Base-by-base conservation (phyloP, 1,140 invertebrate species). In the Lethrus apterus region DNA sequence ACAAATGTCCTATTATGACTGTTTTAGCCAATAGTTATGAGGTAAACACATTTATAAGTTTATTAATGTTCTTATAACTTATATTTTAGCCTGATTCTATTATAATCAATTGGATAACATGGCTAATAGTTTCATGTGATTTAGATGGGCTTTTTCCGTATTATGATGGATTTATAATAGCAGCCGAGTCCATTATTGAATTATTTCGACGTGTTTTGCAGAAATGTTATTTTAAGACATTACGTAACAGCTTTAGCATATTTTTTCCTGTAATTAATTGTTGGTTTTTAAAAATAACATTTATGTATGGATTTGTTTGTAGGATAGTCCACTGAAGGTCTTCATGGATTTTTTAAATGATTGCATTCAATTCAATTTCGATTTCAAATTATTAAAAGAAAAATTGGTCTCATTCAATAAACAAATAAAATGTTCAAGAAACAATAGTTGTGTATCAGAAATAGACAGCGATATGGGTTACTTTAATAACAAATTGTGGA, bases 1-100 rank as follows among this genome's bases (percentile, higher is more conserved):
- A 71, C 40, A 65, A 70, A 14, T 73, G 74, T 47, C 78, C 80
- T 0, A 57, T 82, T 35, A 61, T 81, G 2, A 74, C 76, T 15
- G 68, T 83, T 26, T 64, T 83, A 5, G 79, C 80, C 14, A 78
- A 77, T 32, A 80, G 76, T 61, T 82, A 82, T 55, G 79, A 82
- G 68, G 79, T 80, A 57, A 58, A 23, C 10, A 40, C 31, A 29
- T 33, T 31, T 21, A 38, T 44, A 14, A 19, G 10, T 34, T 45
- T 43, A 33, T 33, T 26, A 11, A 26, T 20, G 15, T 42, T 29
- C 7, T 29, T 29, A 26, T 46, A n/a, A n/a, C n/a, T n/a, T 14
- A 21, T 54, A 20, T 65, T 71, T 52, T 51, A 81, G 78, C 80
- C 79, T 36, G 78, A 79, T 46, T 78, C 79, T 4, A 64, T 75